Evolutionary conservation across 2,888 invertebrate genomes (phyloP).

Genomic region (Nysson spinosus): DNA sequence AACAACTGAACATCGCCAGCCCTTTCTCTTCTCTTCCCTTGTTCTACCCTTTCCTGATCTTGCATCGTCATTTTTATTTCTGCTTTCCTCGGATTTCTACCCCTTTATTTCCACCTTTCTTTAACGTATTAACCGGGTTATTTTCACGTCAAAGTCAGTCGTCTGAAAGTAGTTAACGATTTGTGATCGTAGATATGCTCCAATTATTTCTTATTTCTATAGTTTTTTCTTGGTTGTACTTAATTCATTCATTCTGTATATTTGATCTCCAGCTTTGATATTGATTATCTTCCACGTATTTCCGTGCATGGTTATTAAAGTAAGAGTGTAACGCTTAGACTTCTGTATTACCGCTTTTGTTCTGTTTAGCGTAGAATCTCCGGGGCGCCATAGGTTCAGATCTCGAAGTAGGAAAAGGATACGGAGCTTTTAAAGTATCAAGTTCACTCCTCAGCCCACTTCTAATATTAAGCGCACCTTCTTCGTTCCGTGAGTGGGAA

Average conservation of each 20-base stretch:
- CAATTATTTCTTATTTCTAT: no score
- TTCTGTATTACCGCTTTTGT: neutral
- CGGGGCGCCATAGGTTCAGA: neutral
- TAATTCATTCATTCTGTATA: neutral
- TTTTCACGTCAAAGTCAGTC: no score
- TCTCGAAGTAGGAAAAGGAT: neutral
- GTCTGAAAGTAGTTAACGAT: no score
- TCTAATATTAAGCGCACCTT: constrained; percentile 10
- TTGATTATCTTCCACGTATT: no score
- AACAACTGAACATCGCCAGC: constrained; percentile 53
- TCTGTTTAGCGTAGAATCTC: neutral
- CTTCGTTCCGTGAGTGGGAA: neutral
- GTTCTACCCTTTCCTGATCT: constrained; percentile 24
- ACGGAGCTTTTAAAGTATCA: constrained; percentile 6
- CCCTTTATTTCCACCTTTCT: neutral
- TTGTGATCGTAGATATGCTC: no score
- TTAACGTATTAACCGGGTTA: neutral
- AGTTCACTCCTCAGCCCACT: constrained; percentile 4
- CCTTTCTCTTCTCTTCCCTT: constrained; percentile 24
- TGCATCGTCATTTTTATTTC: constrained; percentile 26
- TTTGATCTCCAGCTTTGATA: neutral
- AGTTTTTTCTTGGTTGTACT: no score
- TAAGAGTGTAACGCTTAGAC: neutral
- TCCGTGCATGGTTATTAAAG: no score
- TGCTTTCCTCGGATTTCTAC: neutral